Evolutionary conservation across 2,888 invertebrate species (phyloP), one percentile per base, ranked within the genome.

Genomic region (Sminthurinus aureus): DNA sequence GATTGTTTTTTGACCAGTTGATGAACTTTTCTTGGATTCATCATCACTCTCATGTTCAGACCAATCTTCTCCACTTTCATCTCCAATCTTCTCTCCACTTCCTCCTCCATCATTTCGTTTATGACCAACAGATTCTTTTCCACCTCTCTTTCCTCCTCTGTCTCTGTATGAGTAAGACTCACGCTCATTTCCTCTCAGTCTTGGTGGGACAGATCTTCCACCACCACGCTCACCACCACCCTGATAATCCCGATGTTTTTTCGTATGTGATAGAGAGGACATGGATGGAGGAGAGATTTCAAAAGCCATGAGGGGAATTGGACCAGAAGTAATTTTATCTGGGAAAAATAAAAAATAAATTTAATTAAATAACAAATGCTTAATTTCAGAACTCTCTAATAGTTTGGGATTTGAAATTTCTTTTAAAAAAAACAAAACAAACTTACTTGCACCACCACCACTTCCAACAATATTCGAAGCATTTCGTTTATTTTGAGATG

Each of bases 21-120:
- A 71, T 15, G 24, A 79, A 24, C 71, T 79, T 79, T 58, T 81
- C 79, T 82, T 66, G 24, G 82, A 83, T 58, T 87, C 87, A 67
- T 86, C 85, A n/a, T 87, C 87, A 83, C 87, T 85, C 73, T 87
- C 87, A 20, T 84, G 79, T 51, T 83, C 83, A 24, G 83, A 79
- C 75, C 73, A 79, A 1, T 83, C 83, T 79, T 83, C 83, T 38
- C 79, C 79, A 66, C 64, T 75, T 22, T 83, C 83, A 64, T 79
- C 83, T 2, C 71, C 83, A 50, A 79, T 73, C 58, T 20, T 75
- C 64, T 81, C 74, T 38, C 85, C 86, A 52, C 77, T 78, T 2
- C 85, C 86, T 71, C 77, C 83, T 2, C 71, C 83, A 50, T 83
- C 79, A 74, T 20, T 75, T 75, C 74, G 74, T 38, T 81, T 80